Base-by-base conservation (phyloP, 2,113 vertebrate genomes). In the Canis aureus region DNA sequence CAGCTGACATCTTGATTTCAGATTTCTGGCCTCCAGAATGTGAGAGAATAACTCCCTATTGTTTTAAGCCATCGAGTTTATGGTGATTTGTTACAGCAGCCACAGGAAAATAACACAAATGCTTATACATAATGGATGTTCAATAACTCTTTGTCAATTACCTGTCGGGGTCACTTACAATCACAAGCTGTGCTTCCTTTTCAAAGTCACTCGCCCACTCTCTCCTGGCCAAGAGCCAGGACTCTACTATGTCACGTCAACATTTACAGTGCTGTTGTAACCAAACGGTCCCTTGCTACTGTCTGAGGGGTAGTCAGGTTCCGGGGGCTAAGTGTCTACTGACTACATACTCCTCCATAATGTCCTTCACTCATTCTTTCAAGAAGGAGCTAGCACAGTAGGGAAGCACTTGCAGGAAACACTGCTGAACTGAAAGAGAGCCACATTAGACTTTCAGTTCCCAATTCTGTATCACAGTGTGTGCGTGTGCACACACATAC, bases 111-210 rank as follows among this genome's bases (percentile, higher is more conserved):
- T 4, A 27, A 76, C 29, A 53, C 8, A 71, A 91, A 73, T n/a
- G 49, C 27, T 90, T 74, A 59, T 25, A 35, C 49, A 27, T 85
- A 79, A 84, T 17, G 35, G 62, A 74, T 73, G 69, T 17, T 66
- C 71, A 55, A 9, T 84, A 57, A 94, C 64, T 80, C 82, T 80
- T 92, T n/a, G 84, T 43, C 64, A 79, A 20, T 60, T 51, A 91
- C n/a, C 43, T 80, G 8, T 67, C 38, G 60, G 27, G 16, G 49
- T 53, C 57, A 74, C 51, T 74, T 66, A 92, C 6, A 66, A 74
- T 80, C 86, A 59, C 25, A 55, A 17, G 29, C 73, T 60, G 5
- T 53, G 62, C 79, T 85, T 84, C 25, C 35, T 91, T 57, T 93
- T 49, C 64, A 66, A 88, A 95, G 83, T 79, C 76, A 62, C 57